phyloP scores from a whole-genome alignment of 2,888 invertebrate species.

The Orthosia gothica region DNA sequence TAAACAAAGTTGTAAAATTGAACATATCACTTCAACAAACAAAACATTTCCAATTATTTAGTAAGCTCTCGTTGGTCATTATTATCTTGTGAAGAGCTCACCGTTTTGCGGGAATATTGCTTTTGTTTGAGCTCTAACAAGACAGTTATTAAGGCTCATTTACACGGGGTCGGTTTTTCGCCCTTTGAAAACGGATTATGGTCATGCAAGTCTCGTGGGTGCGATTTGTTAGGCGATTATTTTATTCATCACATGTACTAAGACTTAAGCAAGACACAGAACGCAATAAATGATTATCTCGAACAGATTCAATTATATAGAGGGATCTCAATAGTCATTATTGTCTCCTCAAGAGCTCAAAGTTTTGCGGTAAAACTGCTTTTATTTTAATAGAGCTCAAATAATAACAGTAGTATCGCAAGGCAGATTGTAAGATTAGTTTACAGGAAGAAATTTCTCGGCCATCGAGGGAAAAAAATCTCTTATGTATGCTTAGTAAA shows the following conservation, averaged over 20 bases:
- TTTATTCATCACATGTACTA: neutral
- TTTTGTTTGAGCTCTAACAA: constrained; percentile 4
- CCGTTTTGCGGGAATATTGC: neutral
- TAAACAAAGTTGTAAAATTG: neutral
- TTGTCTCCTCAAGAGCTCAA: too few species aligned
- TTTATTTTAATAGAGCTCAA: neutral
- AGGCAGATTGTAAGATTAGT: too few species aligned
- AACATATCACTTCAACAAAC: constrained; percentile 6
- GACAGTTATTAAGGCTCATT: neutral
- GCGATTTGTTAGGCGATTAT: neutral
- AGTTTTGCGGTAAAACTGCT: neutral
- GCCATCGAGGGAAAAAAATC: too few species aligned
- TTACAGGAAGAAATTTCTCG: too few species aligned
- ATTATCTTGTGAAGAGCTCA: constrained; percentile 22
- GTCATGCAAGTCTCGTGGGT: too few species aligned
- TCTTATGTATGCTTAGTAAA: too few species aligned
- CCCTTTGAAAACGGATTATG: neutral
- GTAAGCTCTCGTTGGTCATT: constrained; percentile 18
- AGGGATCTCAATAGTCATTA: too few species aligned
- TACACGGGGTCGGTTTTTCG: too few species aligned
- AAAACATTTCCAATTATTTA: constrained; percentile 27
- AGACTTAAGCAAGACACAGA: neutral
- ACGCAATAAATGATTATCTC: too few species aligned
- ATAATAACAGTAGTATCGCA: too few species aligned
- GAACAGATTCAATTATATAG: too few species aligned